Conservation (phyloP, 2,888 invertebrate genomes). For the Mesoligia furuncula region DNA sequence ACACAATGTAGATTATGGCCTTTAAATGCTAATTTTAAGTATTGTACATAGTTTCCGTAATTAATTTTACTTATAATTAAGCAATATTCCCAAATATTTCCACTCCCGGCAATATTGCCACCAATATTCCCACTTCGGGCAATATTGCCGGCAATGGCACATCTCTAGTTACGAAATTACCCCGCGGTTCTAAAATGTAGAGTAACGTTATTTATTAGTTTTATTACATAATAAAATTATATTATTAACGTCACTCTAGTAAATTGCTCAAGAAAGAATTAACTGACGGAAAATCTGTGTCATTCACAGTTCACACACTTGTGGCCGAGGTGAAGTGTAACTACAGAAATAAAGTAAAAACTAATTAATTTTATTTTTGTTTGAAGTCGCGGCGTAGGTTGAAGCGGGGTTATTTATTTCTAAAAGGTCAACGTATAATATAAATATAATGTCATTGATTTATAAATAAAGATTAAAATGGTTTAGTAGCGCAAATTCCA, state of each 20-base stretch:
- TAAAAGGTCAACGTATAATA: constrained; percentile 47
- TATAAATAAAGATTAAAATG: constrained; percentile 25
- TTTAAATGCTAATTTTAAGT: too few relatives aligned
- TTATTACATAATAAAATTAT: background rate
- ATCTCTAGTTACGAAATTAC: background rate
- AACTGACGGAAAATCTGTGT: constrained; percentile 32
- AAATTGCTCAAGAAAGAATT: constrained; percentile 25
- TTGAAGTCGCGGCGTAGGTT: constrained; percentile 11
- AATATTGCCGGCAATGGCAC: too few relatives aligned
- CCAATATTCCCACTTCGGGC: too few relatives aligned
- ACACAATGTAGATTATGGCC: too few relatives aligned
- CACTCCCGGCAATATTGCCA: too few relatives aligned
- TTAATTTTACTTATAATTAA: too few relatives aligned
- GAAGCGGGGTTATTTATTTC: constrained; percentile 44
- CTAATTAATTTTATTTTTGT: constrained; percentile 47
- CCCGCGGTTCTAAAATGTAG: background rate
- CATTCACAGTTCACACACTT: constrained; percentile 36
- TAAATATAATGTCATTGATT: constrained; percentile 28
- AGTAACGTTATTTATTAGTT: background rate
- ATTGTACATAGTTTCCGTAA: too few relatives aligned
- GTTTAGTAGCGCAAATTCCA: constrained; percentile 9
- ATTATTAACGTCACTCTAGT: background rate
- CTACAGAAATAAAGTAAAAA: constrained; percentile 30
- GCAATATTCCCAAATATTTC: too few relatives aligned
- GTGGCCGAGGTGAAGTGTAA: constrained; percentile 23